Base-by-base conservation (phyloP, 2,797 vertebrate species). In the Antennarius maculatus region DNA sequence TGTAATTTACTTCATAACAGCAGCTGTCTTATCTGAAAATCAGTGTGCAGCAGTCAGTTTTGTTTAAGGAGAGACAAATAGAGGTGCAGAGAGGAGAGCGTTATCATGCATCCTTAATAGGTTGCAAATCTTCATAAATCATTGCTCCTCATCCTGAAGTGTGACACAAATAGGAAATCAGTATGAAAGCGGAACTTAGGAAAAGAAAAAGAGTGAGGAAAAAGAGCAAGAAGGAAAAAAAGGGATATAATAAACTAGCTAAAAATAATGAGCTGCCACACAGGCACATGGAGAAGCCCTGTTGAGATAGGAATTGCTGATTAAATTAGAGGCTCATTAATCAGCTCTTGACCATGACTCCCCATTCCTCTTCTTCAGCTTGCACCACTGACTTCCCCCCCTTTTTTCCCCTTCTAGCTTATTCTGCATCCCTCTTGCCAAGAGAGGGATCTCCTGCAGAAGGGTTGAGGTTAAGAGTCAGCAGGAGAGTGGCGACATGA, bases 301-400 rank as follows among this genome's bases (percentile, higher is more conserved):
- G 77, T 76, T 65, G 80, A 89, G 92, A 95, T 94, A 93, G 94
- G 94, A 95, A 94, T 88, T 87, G 92, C 93, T 94, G 95, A 96
- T 96, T 95, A 94, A 95, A 96, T 96, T 96, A 96, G 95, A 95
- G 92, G 89, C 93, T 94, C 94, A 94, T 97, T 96, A 96, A 95
- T 97, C 95, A 95, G 92, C 87, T 69, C 90, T 93, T 92, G 88
- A 90, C 87, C 89, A 85, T 90, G 87, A 87, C 91, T 91, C 91
- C 90, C 93, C 82, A 61, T 93, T 92, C 86, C 89, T 92, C 92
- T 93, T 93, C 89, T 91, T 92, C 90, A 88, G 91, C 86, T 90
- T 81, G 7, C 62, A 74, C 85, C 85, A 86, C 84, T 54, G 80
- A 92, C 92, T 70, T 68, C 76, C 70, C 57, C 51, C 60, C 64